Evolutionary conservation across 2,888 invertebrate genomes (phyloP).

Genomic region (Acanthoscelides obtectus): DNA sequence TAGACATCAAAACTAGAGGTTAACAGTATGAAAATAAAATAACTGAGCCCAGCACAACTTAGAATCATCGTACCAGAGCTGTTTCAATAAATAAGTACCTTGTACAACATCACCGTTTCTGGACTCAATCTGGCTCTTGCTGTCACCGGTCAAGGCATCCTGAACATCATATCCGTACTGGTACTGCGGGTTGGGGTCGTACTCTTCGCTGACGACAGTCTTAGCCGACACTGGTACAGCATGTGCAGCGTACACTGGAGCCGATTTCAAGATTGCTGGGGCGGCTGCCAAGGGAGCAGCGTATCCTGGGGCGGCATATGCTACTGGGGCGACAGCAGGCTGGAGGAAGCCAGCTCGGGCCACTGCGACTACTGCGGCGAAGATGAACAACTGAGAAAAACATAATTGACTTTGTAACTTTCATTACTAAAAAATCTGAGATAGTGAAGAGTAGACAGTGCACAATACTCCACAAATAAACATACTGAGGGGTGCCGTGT

Average conservation of each 20-base stretch:
- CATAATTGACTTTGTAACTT: too few relatives aligned
- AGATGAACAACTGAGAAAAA: conserved; percentile 27
- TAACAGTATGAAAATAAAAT: too few relatives aligned
- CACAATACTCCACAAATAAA: too few relatives aligned
- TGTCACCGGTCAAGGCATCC: conserved; percentile 55
- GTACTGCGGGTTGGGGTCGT: conserved; percentile 50
- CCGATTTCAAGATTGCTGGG: conserved; percentile 21
- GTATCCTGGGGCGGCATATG: conserved; percentile 26
- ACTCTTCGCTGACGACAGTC: conserved; percentile 29
- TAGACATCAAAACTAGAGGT: too few relatives aligned
- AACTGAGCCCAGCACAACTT: too few relatives aligned
- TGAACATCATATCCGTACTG: conserved; percentile 56
- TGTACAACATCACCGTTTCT: conserved; percentile 58
- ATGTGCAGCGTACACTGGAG: conserved; percentile 33
- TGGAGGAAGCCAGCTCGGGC: conserved; percentile 28
- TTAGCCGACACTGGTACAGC: conserved; percentile 49
- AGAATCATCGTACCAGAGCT: too few relatives aligned
- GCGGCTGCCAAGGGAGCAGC: not conserved
- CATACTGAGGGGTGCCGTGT: too few relatives aligned
- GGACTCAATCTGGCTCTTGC: conserved; percentile 58
- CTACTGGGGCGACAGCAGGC: conserved; percentile 19
- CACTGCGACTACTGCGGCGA: conserved; percentile 32
- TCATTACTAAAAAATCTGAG: too few relatives aligned
- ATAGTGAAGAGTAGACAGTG: too few relatives aligned
- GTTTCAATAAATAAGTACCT: conserved; percentile 30